phyloP scores from a whole-genome alignment of 2,888 invertebrate genomes.

The Leptinotarsa juncta region DNA sequence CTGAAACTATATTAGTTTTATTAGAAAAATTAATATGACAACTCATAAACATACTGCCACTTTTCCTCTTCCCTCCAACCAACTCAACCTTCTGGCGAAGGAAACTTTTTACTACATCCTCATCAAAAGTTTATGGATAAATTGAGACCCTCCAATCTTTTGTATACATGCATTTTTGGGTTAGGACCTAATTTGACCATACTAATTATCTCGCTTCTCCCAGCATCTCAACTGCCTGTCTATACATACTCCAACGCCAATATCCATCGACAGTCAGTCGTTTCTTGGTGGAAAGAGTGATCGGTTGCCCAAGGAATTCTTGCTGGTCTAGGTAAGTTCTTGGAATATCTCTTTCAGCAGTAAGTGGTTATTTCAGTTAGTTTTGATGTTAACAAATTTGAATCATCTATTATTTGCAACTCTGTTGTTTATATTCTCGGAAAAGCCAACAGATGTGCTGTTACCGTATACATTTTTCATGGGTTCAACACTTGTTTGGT shows the following conservation, averaged over 20 bases:
- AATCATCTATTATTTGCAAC: neutral
- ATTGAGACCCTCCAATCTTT: no score
- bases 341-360: neutral
- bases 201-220: neutral
- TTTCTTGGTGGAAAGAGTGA: neutral
- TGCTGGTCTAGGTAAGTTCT: conserved; percentile 2
- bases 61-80: no score
- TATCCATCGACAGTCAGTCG: conserved; percentile 3
- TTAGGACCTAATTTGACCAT: no score
- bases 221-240: neutral
- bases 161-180: no score
- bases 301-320: neutral
- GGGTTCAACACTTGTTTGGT: neutral
- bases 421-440: neutral
- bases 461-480: neutral
- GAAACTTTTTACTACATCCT: no score
- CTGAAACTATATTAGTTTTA: no score
- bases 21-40: no score
- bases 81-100: no score
- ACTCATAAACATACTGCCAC: no score
- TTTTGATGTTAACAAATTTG: neutral
- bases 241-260: neutral
- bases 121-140: no score
- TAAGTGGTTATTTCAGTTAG: neutral
- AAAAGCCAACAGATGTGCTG: conserved; percentile 1